Conservation (phyloP, 2,797 vertebrate genomes). For the Thalassophryne amazonica region DNA sequence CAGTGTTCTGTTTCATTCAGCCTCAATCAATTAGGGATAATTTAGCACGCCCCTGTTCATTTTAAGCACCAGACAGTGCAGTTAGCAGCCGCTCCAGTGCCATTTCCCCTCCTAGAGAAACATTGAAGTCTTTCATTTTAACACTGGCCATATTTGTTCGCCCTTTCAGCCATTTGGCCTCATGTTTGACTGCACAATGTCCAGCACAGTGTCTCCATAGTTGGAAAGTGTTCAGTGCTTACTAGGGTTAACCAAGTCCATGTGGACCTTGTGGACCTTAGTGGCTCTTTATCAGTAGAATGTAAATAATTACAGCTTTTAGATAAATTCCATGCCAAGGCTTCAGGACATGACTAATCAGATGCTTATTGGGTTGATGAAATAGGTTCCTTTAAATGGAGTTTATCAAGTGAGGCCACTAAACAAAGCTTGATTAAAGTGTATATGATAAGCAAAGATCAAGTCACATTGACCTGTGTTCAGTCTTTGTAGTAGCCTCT, state of each 20-base stretch:
- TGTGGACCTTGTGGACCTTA: constrained; percentile 8
- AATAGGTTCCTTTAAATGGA: constrained; percentile 22
- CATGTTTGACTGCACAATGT: constrained; percentile 8
- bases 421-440: constrained; percentile 3
- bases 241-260: constrained; percentile 3
- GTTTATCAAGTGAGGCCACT: not conserved
- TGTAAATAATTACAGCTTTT: constrained; percentile 57
- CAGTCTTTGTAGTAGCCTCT: no score
- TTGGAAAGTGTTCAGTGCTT: not conserved
- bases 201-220: constrained; percentile 5
- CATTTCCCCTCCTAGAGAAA: not conserved
- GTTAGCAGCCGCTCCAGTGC: not conserved
- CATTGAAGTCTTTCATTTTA: not conserved
- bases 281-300: constrained; percentile 50
- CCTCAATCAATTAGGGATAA: not conserved
- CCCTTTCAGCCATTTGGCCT: constrained; percentile 6
- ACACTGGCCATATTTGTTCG: not conserved
- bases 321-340: constrained; percentile 49
- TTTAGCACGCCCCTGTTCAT: not conserved
- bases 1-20: not conserved
- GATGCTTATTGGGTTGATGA: constrained; percentile 44
- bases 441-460: constrained; percentile 15
- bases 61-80: not conserved
- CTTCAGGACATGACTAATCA: constrained; percentile 26
- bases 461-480: constrained; percentile 1